Percentiles rank a stretch among this genome's conserved stretches.
Conservation (phyloP, 2,888 invertebrate species). For the Agriopis marginaria region DNA sequence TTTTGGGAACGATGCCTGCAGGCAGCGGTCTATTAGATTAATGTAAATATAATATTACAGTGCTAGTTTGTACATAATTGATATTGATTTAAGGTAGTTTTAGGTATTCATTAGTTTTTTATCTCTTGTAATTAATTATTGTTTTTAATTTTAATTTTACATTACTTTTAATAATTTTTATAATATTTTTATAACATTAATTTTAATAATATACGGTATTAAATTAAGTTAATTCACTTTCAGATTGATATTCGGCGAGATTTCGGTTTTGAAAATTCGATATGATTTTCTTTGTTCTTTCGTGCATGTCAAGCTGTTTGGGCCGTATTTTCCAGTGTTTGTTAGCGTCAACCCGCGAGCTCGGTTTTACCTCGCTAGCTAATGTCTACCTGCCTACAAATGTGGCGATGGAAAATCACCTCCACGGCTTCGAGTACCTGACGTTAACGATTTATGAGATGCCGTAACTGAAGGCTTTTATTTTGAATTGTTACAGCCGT, state of each 20-base stretch:
- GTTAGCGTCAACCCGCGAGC: conserved; percentile 63
- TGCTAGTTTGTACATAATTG: too few species aligned
- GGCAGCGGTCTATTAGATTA: too few species aligned
- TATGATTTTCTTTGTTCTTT: conserved; percentile 40
- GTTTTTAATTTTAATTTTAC: too few species aligned
- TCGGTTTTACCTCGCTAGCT: conserved; percentile 54
- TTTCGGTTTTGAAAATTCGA: conserved; percentile 43
- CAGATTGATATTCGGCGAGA: not conserved
- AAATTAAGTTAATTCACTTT: not conserved
- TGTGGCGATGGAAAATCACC: conserved; percentile 65
- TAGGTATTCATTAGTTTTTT: too few species aligned
- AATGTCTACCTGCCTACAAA: conserved; percentile 58
- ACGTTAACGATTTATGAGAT: conserved; percentile 56
- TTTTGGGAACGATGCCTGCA: too few species aligned
- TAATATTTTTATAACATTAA: too few species aligned
- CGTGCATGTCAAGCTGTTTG: too few species aligned
- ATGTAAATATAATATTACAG: too few species aligned
- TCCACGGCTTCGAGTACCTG: conserved; percentile 44
- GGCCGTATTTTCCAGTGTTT: conserved; percentile 60
- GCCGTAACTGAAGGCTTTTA: conserved; percentile 55
- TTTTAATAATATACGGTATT: too few species aligned
- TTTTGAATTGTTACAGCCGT: conserved; percentile 50
- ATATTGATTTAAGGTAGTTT: too few species aligned
- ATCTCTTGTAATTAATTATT: too few species aligned
- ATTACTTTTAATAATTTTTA: too few species aligned